Conservation (phyloP, 2,888 invertebrate species). For the Drosophila histrio region DNA sequence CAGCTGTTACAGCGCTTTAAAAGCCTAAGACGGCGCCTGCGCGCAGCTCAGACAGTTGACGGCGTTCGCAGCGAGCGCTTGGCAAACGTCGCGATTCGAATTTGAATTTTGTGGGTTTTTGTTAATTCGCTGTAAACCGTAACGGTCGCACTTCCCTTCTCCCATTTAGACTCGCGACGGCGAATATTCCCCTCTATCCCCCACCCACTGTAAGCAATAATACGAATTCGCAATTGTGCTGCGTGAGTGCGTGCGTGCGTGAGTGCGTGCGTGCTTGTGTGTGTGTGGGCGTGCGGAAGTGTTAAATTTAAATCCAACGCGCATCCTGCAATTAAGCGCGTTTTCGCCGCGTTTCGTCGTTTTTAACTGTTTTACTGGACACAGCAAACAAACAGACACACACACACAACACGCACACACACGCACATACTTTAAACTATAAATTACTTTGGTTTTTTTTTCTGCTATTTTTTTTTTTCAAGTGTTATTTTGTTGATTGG, state of each 20-base stretch:
- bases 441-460: slow-evolving; percentile 8
- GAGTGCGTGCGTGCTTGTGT: neutral
- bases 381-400: slow-evolving; percentile 9
- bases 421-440: neutral
- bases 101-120: slow-evolving; percentile 12
- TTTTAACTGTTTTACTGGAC: slow-evolving; percentile 19
- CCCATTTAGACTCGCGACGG: neutral
- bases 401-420: slow-evolving; percentile 13
- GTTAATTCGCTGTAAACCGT: slow-evolving; percentile 5
- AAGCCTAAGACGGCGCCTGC: slow-evolving; percentile 56
- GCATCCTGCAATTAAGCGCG: slow-evolving; percentile 51
- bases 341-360: slow-evolving; percentile 29
- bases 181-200: neutral
- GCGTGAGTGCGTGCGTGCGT: neutral
- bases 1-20: slow-evolving; percentile 52
- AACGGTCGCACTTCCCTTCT: neutral
- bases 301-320: slow-evolving; percentile 4
- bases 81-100: slow-evolving; percentile 57
- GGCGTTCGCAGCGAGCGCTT: slow-evolving; percentile 72
- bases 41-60: slow-evolving; percentile 75
- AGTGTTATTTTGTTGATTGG: slow-evolving; percentile 45
- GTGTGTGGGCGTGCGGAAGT: slow-evolving; percentile 32
- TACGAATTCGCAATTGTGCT: neutral
- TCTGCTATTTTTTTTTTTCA: slow-evolving; percentile 27
- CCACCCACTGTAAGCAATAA: slow-evolving; percentile 25